Evolutionary conservation across 2,888 invertebrate genomes (phyloP), one percentile per base, ranked within the genome.

Genomic region (Apamea epomidion): DNA sequence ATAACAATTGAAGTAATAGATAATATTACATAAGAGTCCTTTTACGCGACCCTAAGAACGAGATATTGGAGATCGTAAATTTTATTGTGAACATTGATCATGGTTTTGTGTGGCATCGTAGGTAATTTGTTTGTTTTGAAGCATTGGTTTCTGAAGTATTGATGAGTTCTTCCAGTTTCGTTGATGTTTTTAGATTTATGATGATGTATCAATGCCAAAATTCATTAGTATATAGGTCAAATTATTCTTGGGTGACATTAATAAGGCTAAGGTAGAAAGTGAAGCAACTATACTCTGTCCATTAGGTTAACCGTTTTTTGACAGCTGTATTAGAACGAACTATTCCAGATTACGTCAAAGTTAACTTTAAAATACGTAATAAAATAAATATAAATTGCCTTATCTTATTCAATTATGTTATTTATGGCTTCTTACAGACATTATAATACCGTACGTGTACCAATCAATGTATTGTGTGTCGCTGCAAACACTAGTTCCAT

Each of bases 1-100:
- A 58, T 62, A 87, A 58, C 84, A 83, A 83, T 83, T 75, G 74
- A 29, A 78, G 54, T 83, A 79, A 87, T 87, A 83, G 87, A 84
- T 74, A 87, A 85, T 81, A 87, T 78, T 58, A 75, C 32, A 14
- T 65, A 8, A 25, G 51, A 73, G 62, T n/a, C 14, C 48, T 64
- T 69, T 74, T 82, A 82, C n/a, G 45, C 2, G 54, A 51, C 6
- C 37, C 60, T 75, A 42, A 77, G 60, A 48, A 45, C 71, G 58
- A 82, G 60, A 58, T 86, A 84, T 82, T 70, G 69, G 73, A 16
- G 37, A n/a, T 62, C 82, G 54, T 77, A 71, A 62, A 82, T 32
- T 86, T 80, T 86, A 84, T 70, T 60, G 72, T 72, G n/a, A 37
- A 29, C 60, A 70, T 76, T 37, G 14, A 76, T 84, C 76, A 73